Evolutionary conservation across 2,888 invertebrate species (phyloP).

Genomic region (Odontothrips loti): DNA sequence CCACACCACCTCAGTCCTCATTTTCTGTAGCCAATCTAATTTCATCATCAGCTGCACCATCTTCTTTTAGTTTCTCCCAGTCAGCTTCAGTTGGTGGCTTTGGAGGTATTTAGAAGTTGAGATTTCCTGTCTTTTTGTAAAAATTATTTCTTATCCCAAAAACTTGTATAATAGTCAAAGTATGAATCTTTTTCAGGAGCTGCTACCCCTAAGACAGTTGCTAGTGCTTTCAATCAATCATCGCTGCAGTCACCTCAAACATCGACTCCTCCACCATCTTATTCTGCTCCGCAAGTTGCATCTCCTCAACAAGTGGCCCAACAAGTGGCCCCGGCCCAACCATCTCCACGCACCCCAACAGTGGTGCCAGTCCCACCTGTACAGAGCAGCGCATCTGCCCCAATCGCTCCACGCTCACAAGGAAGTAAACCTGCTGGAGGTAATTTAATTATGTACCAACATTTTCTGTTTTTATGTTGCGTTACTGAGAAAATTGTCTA

Average conservation of each 20-base stretch:
- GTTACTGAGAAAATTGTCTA: background rate
- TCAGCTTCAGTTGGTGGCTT: background rate
- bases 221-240: constrained; percentile 1
- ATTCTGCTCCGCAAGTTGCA: constrained; percentile 3
- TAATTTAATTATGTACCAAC: background rate
- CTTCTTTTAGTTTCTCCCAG: background rate
- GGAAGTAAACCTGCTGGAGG: background rate
- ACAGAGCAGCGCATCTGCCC: background rate
- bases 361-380: background rate
- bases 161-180: background rate
- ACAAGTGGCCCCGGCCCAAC: background rate
- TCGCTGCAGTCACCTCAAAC: constrained; percentile 27
- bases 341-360: background rate
- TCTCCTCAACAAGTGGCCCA: constrained; percentile 23
- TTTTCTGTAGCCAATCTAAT: background rate
- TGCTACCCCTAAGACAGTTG: background rate
- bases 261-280: constrained; percentile 32
- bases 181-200: constrained; percentile 20
- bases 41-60: background rate
- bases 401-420: background rate
- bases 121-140: background rate
- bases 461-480: background rate
- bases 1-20: background rate
- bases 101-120: background rate
- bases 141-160: background rate